A percentile compares a stretch with the other conserved stretches of the same genome.
phyloP scores from a whole-genome alignment of 92 coral and sea anemone genomes.

The Meandrina meandrites region DNA sequence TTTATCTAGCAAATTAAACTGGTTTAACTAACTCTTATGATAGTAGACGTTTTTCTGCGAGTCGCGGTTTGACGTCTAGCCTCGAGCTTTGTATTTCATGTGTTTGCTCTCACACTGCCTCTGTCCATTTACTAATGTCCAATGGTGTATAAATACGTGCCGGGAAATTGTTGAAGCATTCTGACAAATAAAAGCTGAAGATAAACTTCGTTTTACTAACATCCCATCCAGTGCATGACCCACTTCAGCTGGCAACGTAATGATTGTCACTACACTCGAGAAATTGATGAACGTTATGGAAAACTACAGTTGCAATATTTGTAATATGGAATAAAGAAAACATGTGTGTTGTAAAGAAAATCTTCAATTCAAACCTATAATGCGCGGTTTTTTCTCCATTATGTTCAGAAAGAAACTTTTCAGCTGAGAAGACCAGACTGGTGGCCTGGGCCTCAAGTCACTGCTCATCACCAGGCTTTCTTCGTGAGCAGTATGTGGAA shows the following conservation, averaged over 20 bases:
- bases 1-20: not conserved
- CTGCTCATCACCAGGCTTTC: constrained; percentile 18
- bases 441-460: constrained; percentile 40
- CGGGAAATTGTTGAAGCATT: too few species aligned
- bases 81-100: too few species aligned
- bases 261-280: too few species aligned
- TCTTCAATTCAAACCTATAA: not conserved
- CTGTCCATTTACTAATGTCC: too few species aligned
- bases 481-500: constrained; percentile 23
- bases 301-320: not conserved
- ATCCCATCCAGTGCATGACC: too few species aligned
- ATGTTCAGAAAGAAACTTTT: constrained; percentile 2
- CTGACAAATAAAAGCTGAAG: too few species aligned
- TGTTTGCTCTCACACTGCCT: too few species aligned
- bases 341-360: not conserved
- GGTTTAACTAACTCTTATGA: not conserved
- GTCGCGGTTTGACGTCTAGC: not conserved
- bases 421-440: constrained; percentile 23
- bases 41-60: not conserved
- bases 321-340: not conserved
- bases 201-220: too few species aligned
- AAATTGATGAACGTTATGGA: too few species aligned
- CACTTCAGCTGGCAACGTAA: too few species aligned
- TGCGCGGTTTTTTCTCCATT: not conserved
- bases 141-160: too few species aligned